Conservation (phyloP, 2,797 vertebrate genomes). For the Hemibagrus guttatus region DNA sequence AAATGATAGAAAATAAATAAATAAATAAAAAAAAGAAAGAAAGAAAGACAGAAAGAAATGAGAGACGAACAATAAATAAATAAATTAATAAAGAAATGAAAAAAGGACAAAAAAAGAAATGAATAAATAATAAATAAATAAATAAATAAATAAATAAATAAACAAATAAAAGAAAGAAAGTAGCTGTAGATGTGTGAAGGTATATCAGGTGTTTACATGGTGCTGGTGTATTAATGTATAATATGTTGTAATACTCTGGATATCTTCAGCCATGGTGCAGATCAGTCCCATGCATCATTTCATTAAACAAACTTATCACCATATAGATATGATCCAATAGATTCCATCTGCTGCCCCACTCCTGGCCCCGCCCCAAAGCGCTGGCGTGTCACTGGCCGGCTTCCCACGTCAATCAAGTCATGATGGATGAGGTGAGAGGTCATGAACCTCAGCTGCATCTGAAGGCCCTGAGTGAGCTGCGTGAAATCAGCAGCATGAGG, state of each 20-base stretch:
- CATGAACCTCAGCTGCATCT: constrained; percentile 73
- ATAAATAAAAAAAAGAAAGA: too few species aligned
- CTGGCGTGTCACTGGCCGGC: constrained; percentile 74
- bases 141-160: too few species aligned
- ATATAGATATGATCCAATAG: constrained; percentile 61
- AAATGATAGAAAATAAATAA: too few species aligned
- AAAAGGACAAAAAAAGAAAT: too few species aligned
- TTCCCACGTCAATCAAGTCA: constrained; percentile 79
- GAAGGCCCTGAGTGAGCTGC: constrained; percentile 12
- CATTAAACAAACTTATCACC: constrained; percentile 54
- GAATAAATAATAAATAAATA: too few species aligned
- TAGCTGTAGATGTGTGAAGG: too few species aligned
- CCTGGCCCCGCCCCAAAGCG: constrained; percentile 50
- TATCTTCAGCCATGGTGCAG: not conserved
- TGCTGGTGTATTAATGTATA: not conserved
- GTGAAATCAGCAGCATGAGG: constrained; percentile 31
- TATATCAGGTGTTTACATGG: too few species aligned
- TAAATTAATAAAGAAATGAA: too few species aligned
- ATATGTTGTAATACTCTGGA: not conserved
- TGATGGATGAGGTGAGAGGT: constrained; percentile 86
- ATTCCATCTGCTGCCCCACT: constrained; percentile 69
- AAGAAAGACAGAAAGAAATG: too few species aligned
- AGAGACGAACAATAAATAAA: too few species aligned
- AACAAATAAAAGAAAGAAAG: too few species aligned
- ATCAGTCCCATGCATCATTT: not conserved